phyloP scores from a whole-genome alignment of 2,797 vertebrate species.

The Crocodylus rhombifer region DNA sequence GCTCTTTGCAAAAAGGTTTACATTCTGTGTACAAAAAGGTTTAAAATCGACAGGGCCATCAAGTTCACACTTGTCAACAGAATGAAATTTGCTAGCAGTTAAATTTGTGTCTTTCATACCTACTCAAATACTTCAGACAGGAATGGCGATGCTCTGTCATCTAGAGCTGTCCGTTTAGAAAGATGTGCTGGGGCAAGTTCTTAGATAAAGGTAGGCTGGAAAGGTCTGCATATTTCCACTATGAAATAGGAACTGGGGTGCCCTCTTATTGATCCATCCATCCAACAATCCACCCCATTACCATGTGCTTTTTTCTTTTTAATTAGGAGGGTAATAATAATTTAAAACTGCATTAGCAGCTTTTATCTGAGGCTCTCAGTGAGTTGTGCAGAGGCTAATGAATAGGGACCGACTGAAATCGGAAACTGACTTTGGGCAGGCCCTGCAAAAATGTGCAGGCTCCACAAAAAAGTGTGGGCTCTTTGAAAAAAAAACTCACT shows the following conservation, averaged over 20 bases:
- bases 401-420: background rate
- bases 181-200: background rate
- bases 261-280: background rate
- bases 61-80: background rate
- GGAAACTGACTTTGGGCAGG: no score
- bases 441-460: no score
- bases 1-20: background rate
- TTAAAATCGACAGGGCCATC: background rate
- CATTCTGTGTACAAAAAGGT: background rate
- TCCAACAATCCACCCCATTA: background rate
- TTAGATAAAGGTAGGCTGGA: background rate
- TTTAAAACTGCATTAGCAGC: background rate
- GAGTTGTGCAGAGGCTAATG: background rate
- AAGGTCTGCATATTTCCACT: conserved; percentile 29
- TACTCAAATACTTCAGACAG: no score
- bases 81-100: background rate
- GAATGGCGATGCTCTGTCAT: no score
- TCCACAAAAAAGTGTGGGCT: no score
- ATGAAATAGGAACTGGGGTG: background rate
- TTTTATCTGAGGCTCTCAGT: background rate
- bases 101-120: background rate
- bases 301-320: background rate
- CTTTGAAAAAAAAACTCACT: no score
- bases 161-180: background rate
- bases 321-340: background rate